phyloP scores from a whole-genome alignment of 1,140 invertebrate species.

The Bradysia coprophila region DNA sequence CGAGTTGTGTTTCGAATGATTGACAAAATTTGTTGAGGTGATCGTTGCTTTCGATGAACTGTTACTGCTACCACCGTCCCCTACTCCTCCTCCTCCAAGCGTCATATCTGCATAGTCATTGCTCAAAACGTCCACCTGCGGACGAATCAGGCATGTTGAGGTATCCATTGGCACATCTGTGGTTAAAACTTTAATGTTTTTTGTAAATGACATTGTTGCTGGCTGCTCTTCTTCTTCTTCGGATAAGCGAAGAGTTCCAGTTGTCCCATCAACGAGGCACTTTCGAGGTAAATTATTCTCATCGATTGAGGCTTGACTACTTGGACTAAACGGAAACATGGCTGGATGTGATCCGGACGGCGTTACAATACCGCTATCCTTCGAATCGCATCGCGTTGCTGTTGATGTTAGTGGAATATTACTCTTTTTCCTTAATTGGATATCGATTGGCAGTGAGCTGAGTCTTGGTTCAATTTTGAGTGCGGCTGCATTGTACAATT shows the following conservation, averaged over 20 bases:
- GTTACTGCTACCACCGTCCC: too few species aligned
- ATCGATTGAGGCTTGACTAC: constrained; percentile 27
- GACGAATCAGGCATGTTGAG: neutral
- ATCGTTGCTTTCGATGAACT: neutral
- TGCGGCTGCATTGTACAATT: neutral
- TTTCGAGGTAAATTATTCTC: constrained; percentile 7
- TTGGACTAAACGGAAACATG: constrained; percentile 37
- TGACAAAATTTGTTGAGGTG: constrained; percentile 13
- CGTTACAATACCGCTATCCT: constrained; percentile 26
- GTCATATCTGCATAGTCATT: constrained; percentile 4
- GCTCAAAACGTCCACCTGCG: constrained; percentile 1
- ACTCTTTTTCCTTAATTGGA: neutral
- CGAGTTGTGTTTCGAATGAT: constrained; percentile 13
- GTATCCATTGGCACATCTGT: constrained; percentile 1
- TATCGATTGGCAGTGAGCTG: neutral
- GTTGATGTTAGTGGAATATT: neutral
- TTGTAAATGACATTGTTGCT: neutral
- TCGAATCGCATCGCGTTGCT: constrained; percentile 16
- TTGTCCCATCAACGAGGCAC: constrained; percentile 17
- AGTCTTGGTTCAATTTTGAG: neutral
- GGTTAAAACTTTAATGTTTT: neutral
- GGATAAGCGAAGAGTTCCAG: constrained; percentile 11
- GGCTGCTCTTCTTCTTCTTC: constrained; percentile 1
- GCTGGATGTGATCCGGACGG: constrained; percentile 30
- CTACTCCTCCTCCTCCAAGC: neutral